These are phyloP conservation scores for Parnassius mnemosyne DNA, from an alignment of 2,888 invertebrate species.

Conservation along the genomic window DNA sequence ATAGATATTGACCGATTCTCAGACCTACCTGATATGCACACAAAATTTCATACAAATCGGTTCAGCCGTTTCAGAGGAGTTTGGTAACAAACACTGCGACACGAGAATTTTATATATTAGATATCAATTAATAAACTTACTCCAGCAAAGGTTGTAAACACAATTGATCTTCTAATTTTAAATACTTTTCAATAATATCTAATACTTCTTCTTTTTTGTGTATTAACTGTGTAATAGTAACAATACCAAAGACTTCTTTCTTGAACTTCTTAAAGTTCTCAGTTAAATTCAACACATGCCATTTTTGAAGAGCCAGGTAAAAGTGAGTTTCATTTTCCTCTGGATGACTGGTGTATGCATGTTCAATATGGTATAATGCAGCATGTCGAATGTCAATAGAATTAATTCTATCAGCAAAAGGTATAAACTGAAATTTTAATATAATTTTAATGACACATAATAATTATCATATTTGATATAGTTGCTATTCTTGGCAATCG, in stretches of 20 bases:
- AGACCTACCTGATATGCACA: no score
- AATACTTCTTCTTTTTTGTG: conserved; percentile 89
- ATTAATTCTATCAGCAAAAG: conserved; percentile 92
- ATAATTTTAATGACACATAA: no score
- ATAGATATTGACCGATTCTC: no score
- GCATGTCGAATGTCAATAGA: conserved; percentile 90
- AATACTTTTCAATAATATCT: conserved; percentile 85
- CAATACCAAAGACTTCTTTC: conserved; percentile 86
- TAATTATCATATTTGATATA: no score
- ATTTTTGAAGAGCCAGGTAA: conserved; percentile 90
- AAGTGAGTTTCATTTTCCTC: conserved; percentile 90
- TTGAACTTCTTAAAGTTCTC: conserved; percentile 89
- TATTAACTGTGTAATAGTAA: conserved; percentile 92
- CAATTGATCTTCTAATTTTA: conserved; percentile 85
- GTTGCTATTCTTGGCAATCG: no score
- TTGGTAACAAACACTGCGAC: no score
- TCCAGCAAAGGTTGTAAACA: conserved; percentile 91
- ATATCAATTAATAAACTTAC: conserved; percentile 77
- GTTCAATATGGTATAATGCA: conserved; percentile 91
- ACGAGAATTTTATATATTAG: no score
- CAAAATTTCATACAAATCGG: no score
- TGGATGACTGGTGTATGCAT: conserved; percentile 85
- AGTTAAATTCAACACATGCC: conserved; percentile 93
- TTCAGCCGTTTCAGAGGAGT: no score
- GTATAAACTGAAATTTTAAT: conserved; percentile 84